Conservation (phyloP, 2,113 vertebrate species). For the Sialia sialis region DNA sequence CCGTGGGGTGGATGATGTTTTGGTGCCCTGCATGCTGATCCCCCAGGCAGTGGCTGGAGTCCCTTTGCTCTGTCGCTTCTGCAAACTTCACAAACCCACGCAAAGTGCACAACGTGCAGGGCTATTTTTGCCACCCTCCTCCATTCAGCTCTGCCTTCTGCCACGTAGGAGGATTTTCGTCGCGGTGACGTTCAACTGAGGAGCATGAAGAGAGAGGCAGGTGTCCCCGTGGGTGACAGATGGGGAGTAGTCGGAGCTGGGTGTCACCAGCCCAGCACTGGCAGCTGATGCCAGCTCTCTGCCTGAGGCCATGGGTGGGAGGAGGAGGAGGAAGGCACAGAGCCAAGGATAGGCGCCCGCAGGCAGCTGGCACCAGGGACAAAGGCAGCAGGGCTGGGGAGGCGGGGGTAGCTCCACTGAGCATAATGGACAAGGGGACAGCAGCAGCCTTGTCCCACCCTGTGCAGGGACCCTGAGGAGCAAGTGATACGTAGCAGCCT, state of each 20-base stretch:
- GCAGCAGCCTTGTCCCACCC: conserved; percentile 13
- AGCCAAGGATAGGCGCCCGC: background rate
- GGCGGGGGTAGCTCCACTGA: background rate
- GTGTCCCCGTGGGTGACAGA: conserved; percentile 58
- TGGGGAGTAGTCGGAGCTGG: conserved; percentile 38
- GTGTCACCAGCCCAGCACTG: conserved; percentile 1
- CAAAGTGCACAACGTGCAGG: background rate
- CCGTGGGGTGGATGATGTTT: fast-evolving
- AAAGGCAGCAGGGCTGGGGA: background rate
- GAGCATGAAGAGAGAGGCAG: conserved; percentile 32
- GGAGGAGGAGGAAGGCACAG: conserved; percentile 8
- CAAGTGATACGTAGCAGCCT: background rate
- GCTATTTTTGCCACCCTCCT: conserved; percentile 46
- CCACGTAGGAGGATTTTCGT: conserved; percentile 58
- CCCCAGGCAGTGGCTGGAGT: background rate
- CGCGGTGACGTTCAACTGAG: background rate
- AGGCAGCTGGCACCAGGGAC: conserved; percentile 24
- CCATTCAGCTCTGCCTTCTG: conserved; percentile 1
- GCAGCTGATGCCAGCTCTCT: conserved; percentile 47
- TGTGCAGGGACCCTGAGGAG: background rate
- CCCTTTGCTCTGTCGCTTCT: background rate
- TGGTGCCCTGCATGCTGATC: fast-evolving
- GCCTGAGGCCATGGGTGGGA: background rate
- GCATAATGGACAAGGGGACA: conserved; percentile 47
- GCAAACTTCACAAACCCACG: background rate